Evolutionary conservation across 2,113 vertebrate species (phyloP).

Genomic region (Cettia cetti): DNA sequence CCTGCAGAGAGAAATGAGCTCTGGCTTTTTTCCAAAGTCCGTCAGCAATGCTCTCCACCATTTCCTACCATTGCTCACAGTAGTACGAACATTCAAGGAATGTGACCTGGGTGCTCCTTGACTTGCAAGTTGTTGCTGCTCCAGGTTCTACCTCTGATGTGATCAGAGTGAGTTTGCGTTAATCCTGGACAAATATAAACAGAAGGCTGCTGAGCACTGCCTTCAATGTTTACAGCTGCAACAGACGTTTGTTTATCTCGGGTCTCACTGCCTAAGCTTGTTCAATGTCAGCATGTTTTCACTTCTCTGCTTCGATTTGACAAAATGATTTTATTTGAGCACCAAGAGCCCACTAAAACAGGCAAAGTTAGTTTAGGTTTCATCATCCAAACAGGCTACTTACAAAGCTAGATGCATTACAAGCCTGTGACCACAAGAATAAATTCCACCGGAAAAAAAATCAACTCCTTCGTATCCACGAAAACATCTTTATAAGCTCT

Average conservation of each 20-base stretch:
- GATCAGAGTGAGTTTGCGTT: neutral
- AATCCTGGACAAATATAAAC: neutral
- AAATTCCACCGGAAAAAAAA: neutral
- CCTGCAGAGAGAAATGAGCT: neutral
- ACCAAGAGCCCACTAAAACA: neutral
- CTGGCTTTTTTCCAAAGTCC: neutral
- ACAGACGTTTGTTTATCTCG: neutral
- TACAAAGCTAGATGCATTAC: neutral
- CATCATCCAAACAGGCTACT: neutral
- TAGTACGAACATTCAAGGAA: neutral
- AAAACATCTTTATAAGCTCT: neutral
- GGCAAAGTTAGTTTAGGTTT: neutral
- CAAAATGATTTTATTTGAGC: neutral
- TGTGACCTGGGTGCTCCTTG: accelerated
- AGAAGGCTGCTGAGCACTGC: neutral
- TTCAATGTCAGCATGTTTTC: neutral
- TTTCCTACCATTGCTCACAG: neutral
- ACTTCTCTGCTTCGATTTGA: neutral
- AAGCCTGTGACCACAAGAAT: neutral
- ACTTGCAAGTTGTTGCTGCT: neutral
- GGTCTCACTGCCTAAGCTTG: no score
- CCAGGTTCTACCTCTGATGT: neutral
- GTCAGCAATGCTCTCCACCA: neutral
- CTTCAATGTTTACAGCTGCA: neutral
- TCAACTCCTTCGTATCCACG: accelerated